phyloP scores from a whole-genome alignment of 2,113 vertebrate genomes.

The Alectura lathami region DNA sequence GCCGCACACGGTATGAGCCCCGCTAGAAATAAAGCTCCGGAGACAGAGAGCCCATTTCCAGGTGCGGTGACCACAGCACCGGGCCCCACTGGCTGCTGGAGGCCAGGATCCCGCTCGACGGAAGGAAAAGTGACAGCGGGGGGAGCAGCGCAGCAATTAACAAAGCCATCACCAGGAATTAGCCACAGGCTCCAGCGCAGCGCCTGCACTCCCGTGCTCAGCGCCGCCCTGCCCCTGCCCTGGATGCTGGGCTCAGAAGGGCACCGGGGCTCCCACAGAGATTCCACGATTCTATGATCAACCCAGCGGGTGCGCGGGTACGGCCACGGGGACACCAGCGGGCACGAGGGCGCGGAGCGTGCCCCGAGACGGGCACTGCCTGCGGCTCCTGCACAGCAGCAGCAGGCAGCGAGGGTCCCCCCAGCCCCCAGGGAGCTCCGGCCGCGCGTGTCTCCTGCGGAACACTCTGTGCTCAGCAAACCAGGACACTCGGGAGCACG shows the following conservation, averaged over 20 bases:
- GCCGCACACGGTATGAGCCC: neutral
- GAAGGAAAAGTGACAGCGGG: neutral
- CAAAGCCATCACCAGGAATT: neutral
- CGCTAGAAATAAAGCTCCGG: neutral
- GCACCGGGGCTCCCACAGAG: neutral
- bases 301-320: fast-evolving
- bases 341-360: neutral
- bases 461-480: fast-evolving
- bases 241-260: fast-evolving
- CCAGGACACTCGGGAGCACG: fast-evolving
- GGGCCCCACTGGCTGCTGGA: neutral
- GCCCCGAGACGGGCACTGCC: neutral
- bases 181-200: neutral
- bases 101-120: neutral
- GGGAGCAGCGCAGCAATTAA: neutral
- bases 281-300: too few species aligned
- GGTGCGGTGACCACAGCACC: neutral
- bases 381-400: neutral
- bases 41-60: neutral
- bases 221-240: neutral
- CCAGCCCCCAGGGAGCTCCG: neutral
- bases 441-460: neutral
- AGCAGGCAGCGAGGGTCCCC: neutral
- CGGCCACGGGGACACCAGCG: fast-evolving
- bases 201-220: fast-evolving